Evolutionary conservation across 2,797 vertebrate genomes (phyloP), one percentile per base, ranked within the genome.

Genomic region (Phalloptychus januarius): DNA sequence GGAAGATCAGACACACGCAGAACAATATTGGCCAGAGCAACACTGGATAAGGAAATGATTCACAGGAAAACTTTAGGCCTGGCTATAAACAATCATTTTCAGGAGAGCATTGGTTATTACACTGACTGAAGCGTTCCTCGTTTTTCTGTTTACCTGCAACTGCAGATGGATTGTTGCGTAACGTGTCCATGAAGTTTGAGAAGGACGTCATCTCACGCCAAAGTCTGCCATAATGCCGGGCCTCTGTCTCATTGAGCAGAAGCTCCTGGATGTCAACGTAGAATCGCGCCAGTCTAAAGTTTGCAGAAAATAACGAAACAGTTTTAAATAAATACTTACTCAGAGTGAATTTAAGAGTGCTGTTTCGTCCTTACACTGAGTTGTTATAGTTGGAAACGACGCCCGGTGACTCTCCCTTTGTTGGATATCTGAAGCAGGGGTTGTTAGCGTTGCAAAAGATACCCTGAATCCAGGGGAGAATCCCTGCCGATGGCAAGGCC

Each of bases 371-470:
- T 97, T 96, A 99, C 98, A 98, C 93, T 7, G 97, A 99, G 93
- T 96, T 97, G 88, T 98, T 97, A 82, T 99, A 99, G 96, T 99
- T 99, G 85, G 97, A 99, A 79, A 99, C 96, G 1, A 97, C 81
- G 45, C 98, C 97, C 13, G 97, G 96, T 67, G 95, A 87, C 91
- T 99, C 98, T 88, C 97, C 98, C 0, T 61, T 94, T 81, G 98
- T 99, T 13, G 97, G 94, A 80, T 93, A 95, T 84, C 65, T 95
- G 93, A 99, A 99, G 86, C 98, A 99, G 79, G 98, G 98, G 90
- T 99, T 99, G 92, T 98, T 97, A 93, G 95, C 89, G 2, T 99
- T 99, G 93, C 98, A 99, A 94, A 99, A 98, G 90, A 99, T 97
- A 69, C 98, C 97, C 78, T 99, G 98, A 83, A 99, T 94, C 98